These are phyloP conservation scores for Rhipidura dahli DNA, from an alignment of 2,113 vertebrate species.

Conservation along the genomic window DNA sequence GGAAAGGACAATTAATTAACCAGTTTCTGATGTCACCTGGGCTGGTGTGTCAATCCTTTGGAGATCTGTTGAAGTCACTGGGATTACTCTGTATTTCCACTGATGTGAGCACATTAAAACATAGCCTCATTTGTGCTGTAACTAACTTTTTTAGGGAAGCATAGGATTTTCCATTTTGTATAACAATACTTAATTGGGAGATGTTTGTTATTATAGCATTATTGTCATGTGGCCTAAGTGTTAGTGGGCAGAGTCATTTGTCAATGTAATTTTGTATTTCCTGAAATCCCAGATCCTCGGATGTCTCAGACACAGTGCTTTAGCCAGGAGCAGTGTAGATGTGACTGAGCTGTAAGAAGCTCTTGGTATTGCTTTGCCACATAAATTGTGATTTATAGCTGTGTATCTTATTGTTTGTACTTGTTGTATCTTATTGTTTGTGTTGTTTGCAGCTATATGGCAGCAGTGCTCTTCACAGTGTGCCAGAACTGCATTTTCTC, in stretches of 20 bases:
- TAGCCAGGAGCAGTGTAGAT: neutral
- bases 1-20: neutral
- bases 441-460: neutral
- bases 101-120: neutral
- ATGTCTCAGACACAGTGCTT: neutral
- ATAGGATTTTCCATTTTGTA: neutral
- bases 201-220: neutral
- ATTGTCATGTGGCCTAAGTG: neutral
- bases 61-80: neutral
- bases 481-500: neutral
- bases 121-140: neutral
- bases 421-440: neutral
- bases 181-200: neutral
- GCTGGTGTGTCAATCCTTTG: neutral
- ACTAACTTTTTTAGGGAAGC: neutral
- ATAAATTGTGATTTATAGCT: neutral
- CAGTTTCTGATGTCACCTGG: neutral
- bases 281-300: neutral
- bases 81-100: neutral
- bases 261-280: neutral
- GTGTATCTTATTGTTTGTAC: neutral
- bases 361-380: neutral
- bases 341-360: neutral
- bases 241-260: neutral
- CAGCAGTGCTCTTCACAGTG: neutral